Percentiles rank a stretch among this genome's conserved stretches.
phyloP scores from a whole-genome alignment of 2,888 invertebrate species.

The Pyrrhosoma nymphula region DNA sequence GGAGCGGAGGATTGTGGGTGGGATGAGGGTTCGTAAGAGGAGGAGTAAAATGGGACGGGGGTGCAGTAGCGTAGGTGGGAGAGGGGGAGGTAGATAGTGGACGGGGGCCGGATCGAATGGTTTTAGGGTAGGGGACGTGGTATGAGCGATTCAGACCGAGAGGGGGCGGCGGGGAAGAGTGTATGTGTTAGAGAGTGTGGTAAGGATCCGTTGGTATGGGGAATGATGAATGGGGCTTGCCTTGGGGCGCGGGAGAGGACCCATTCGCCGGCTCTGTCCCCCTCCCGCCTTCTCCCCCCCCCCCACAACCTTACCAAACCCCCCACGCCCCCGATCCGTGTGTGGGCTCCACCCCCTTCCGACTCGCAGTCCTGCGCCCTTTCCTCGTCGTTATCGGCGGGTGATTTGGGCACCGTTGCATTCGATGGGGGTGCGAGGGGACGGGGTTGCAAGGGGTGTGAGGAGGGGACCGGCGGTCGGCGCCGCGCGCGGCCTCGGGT shows the following conservation, averaged over 20 bases:
- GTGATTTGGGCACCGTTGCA: slow-evolving; percentile 64
- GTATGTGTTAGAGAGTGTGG: neutral
- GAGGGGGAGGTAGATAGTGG: neutral
- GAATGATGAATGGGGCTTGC: slow-evolving; percentile 64
- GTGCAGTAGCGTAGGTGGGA: neutral
- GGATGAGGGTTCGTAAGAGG: neutral
- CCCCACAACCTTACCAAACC: too few relatives aligned
- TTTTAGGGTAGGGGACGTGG: neutral
- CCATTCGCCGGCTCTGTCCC: slow-evolving; percentile 45
- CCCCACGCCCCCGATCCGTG: neutral
- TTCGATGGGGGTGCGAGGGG: slow-evolving; percentile 23
- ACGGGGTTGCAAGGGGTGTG: neutral
- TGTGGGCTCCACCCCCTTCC: neutral
- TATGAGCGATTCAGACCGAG: slow-evolving; percentile 36
- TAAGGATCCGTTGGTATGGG: slow-evolving; percentile 42
- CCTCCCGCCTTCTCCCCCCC: slow-evolving; percentile 71
- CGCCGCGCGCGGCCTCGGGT: neutral
- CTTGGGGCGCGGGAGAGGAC: slow-evolving; percentile 23
- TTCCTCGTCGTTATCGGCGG: slow-evolving; percentile 57
- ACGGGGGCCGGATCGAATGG: slow-evolving; percentile 24
- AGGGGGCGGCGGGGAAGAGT: neutral
- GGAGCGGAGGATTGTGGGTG: neutral
- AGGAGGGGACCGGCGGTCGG: neutral
- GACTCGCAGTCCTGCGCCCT: slow-evolving; percentile 25
- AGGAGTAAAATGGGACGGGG: neutral